A percentile compares a stretch with the other conserved stretches of the same genome.
phyloP scores from a whole-genome alignment of 2,113 vertebrate species.

The Thamnaconus septentrionalis region DNA sequence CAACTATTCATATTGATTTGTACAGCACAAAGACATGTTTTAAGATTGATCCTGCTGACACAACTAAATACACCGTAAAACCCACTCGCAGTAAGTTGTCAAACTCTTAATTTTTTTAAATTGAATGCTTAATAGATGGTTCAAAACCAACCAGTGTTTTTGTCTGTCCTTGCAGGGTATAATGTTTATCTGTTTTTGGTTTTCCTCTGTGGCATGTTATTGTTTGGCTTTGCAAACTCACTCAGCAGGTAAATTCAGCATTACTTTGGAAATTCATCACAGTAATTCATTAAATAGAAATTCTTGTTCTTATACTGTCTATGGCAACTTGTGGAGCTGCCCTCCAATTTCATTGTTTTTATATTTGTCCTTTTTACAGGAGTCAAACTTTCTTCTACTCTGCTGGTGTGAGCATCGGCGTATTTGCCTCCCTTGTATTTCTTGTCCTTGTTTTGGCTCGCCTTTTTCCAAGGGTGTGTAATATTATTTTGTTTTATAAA shows the following conservation, averaged over 20 bases:
- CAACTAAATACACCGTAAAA: slow-evolving; percentile 69
- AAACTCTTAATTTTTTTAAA: background rate
- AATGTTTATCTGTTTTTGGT: slow-evolving; percentile 87
- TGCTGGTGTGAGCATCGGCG: slow-evolving; percentile 87
- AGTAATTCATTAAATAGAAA: too few relatives aligned
- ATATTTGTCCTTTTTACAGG: slow-evolving; percentile 63
- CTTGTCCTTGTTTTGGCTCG: slow-evolving; percentile 86
- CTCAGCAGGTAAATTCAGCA: slow-evolving; percentile 85
- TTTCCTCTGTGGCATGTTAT: slow-evolving; percentile 82
- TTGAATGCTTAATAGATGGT: background rate
- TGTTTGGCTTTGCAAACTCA: slow-evolving; percentile 87
- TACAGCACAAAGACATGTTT: slow-evolving; percentile 90
- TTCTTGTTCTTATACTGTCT: too few relatives aligned
- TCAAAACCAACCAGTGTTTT: background rate
- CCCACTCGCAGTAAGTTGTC: slow-evolving; percentile 79
- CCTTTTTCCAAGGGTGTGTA: slow-evolving; percentile 86
- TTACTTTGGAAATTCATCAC: too few relatives aligned
- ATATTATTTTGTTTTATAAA: background rate
- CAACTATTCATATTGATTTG: slow-evolving; percentile 82
- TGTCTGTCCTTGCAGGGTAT: slow-evolving; percentile 78
- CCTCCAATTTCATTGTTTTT: background rate
- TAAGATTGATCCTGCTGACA: slow-evolving; percentile 79
- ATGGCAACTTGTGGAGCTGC: too few relatives aligned
- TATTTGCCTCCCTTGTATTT: slow-evolving; percentile 91
- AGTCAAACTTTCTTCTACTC: slow-evolving; percentile 94